These are phyloP conservation scores for Oceanodroma tethys DNA, from an alignment of 2,113 vertebrate species.

Conservation along the genomic window DNA sequence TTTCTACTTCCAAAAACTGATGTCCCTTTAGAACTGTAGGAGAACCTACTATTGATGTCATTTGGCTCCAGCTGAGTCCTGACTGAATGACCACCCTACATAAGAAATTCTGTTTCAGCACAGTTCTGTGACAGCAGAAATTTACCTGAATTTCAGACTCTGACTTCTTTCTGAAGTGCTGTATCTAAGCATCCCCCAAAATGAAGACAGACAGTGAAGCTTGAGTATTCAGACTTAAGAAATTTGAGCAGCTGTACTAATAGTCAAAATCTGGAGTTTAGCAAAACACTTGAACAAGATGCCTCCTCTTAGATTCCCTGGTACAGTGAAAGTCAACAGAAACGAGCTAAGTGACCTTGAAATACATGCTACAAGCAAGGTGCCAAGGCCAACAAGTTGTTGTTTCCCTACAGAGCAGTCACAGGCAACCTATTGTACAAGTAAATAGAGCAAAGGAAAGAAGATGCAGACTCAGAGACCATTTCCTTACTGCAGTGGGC, in stretches of 20 bases:
- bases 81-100: accelerated
- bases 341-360: background rate
- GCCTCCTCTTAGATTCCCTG: background rate
- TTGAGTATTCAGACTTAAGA: background rate
- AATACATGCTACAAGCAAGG: background rate
- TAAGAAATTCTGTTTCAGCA: background rate
- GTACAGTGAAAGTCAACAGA: background rate
- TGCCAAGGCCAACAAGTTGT: background rate
- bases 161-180: background rate
- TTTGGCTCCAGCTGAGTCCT: background rate
- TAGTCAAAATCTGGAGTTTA: background rate
- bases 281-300: background rate
- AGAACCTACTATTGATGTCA: background rate
- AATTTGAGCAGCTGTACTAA: background rate
- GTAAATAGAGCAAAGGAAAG: accelerated
- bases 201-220: background rate
- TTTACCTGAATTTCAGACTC: background rate
- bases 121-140: background rate
- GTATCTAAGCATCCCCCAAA: background rate
- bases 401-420: background rate
- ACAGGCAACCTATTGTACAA: background rate
- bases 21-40: background rate
- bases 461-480: background rate
- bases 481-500: background rate
- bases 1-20: background rate